phyloP scores from a whole-genome alignment of 2,888 invertebrate genomes.

The Nomada fucata region DNA sequence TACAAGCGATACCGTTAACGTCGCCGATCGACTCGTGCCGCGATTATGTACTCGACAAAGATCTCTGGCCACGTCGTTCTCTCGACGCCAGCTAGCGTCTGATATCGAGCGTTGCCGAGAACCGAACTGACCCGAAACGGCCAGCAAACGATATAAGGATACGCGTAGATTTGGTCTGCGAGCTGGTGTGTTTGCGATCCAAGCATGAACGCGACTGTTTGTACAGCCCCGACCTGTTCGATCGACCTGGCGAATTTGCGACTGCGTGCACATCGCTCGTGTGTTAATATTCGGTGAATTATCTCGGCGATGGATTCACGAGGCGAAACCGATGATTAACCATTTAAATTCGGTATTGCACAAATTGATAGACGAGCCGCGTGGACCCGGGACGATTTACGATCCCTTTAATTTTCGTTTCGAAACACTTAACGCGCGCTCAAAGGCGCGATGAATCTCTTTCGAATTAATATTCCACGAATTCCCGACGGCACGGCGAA shows the following conservation, averaged over 20 bases:
- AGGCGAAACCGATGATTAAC: not conserved
- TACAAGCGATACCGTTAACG: constrained; percentile 53
- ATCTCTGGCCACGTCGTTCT: constrained; percentile 28
- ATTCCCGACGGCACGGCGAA: too few species aligned
- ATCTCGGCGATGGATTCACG: not conserved
- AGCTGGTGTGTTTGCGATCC: constrained; percentile 50
- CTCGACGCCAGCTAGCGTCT: constrained; percentile 4
- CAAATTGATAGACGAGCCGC: not conserved
- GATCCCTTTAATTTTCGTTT: not conserved
- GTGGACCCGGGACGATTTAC: too few species aligned
- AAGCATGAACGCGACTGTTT: constrained; percentile 42
- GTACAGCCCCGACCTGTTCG: constrained; percentile 25
- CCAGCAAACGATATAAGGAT: constrained; percentile 71
- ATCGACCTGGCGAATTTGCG: constrained; percentile 9
- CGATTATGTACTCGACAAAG: constrained; percentile 50
- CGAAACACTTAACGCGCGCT: too few species aligned
- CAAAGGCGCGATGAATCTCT: too few species aligned
- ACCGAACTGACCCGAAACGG: constrained; percentile 55
- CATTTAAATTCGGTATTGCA: not conserved
- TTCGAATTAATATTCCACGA: too few species aligned
- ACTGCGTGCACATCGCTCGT: constrained; percentile 10
- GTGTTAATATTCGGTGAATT: not conserved
- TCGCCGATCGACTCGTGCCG: constrained; percentile 44
- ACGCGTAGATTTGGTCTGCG: constrained; percentile 49
- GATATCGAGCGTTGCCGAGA: constrained; percentile 35